phyloP scores from a whole-genome alignment of 2,113 vertebrate genomes.

The Anguilla rostrata region DNA sequence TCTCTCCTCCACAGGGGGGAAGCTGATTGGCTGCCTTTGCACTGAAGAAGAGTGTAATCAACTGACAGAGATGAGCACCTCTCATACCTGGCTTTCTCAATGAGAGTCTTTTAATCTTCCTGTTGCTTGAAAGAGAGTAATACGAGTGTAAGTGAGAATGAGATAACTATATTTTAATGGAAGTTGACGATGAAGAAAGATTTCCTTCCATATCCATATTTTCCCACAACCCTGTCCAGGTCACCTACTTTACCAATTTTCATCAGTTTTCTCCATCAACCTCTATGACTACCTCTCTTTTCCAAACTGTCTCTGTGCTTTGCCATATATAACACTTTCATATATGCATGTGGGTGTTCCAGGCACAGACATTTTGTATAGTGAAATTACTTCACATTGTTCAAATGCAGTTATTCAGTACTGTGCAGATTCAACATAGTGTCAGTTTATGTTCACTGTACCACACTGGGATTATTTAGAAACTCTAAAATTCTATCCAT shows the following conservation, averaged over 20 bases:
- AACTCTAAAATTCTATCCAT: not conserved
- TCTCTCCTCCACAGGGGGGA: constrained; percentile 20
- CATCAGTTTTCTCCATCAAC: not conserved
- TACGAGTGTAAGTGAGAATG: too few relatives aligned
- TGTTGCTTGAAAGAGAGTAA: not conserved
- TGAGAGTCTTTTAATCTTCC: not conserved
- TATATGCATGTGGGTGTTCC: not conserved
- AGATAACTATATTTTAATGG: too few relatives aligned
- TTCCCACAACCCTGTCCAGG: not conserved
- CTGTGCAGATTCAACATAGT: not conserved
- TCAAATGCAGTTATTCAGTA: not conserved
- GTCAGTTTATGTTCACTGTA: not conserved
- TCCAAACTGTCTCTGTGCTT: not conserved
- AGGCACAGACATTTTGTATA: not conserved
- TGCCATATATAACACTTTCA: not conserved
- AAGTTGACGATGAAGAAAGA: not conserved
- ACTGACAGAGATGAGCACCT: not conserved
- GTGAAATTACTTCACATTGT: not conserved
- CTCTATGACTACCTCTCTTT: constrained; percentile 10
- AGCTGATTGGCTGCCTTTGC: not conserved
- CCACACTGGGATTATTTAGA: not conserved
- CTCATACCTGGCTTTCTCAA: not conserved
- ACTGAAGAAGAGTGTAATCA: not conserved
- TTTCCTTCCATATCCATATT: not conserved
- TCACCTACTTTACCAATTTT: not conserved